Evolutionary conservation across 2,113 vertebrate genomes (phyloP).

Genomic region (Panthera leo): DNA sequence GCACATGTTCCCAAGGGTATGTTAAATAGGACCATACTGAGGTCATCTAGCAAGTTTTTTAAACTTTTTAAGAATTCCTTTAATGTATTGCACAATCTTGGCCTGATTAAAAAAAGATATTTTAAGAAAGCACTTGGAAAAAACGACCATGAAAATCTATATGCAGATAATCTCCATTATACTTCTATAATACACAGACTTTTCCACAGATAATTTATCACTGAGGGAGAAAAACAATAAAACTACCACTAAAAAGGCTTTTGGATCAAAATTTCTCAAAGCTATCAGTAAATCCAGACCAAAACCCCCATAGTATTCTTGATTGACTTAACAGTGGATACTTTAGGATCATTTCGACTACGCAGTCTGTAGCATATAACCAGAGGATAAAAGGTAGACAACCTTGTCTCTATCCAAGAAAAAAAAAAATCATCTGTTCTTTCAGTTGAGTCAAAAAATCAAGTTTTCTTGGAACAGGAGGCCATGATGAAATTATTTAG

Average conservation of each 20-base stretch:
- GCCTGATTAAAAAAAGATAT: slow-evolving; percentile 78
- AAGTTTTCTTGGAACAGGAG: slow-evolving; percentile 43
- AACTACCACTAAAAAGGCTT: slow-evolving; percentile 21
- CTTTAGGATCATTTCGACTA: slow-evolving; percentile 64
- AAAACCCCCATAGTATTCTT: slow-evolving; percentile 18
- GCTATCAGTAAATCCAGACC: slow-evolving; percentile 31
- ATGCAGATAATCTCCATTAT: slow-evolving; percentile 68
- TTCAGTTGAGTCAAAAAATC: slow-evolving; percentile 44
- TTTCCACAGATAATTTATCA: slow-evolving; percentile 68
- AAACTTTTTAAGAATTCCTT: slow-evolving; percentile 84
- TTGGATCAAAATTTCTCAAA: slow-evolving; percentile 38
- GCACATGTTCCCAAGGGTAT: slow-evolving; percentile 79
- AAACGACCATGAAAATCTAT: slow-evolving; percentile 70
- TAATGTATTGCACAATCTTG: slow-evolving; percentile 83
- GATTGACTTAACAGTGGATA: slow-evolving; percentile 72
- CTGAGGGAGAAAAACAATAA: slow-evolving; percentile 53
- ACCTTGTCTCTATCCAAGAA: slow-evolving; percentile 66
- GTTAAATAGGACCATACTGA: slow-evolving; percentile 84
- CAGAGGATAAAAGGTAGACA: slow-evolving; percentile 70
- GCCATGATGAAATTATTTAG: slow-evolving; percentile 60
- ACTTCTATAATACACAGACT: slow-evolving; percentile 35
- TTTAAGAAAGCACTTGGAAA: slow-evolving; percentile 72
- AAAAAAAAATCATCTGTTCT: slow-evolving; percentile 72
- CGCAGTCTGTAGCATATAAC: slow-evolving; percentile 69
- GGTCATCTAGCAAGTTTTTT: slow-evolving; percentile 82